Base-by-base conservation (phyloP, 2,888 invertebrate species). In the Argyresthia albistria region DNA sequence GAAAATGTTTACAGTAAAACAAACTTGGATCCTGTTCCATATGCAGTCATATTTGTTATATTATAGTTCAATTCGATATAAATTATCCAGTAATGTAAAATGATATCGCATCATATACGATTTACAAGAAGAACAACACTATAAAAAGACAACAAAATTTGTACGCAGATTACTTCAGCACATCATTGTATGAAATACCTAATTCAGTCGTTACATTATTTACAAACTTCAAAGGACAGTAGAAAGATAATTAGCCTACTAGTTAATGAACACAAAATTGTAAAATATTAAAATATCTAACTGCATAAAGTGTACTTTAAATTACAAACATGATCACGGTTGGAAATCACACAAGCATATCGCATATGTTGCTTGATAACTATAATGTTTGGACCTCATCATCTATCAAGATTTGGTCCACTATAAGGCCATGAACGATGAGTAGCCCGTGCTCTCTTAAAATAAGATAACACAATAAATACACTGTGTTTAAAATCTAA, bases 341-440 rank as follows among this genome's bases (percentile, higher is more conserved):
- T 55, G 62, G 62, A 60, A 60, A 60, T 64, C 66, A 65, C 65
- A 65, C 61, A 60, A 65, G 62, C 14, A 67, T 65, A 53, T 43
- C 60, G 59, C 63, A 59, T 64, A 67, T 66, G 65, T 59, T 64
- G 65, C 58, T 61, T 15, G 15, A 37, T 16, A n/a, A 50, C 59
- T 67, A 65, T 67, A 62, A 64, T 61, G 61, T 60, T 64, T 64
- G 66, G 66, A 67, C 68, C 65, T 65, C 54, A 52, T 53, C 59
- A 65, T 61, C 65, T 73, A 72, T 61, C 63, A 66, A 71, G 67
- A 67, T 73, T 84, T 84, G 84, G 84, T 84, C 84, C 84, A 66
- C 72, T 65, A 65, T 82, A 84, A 84, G 82, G 84, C 84, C 70
- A 67, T 65, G 12, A 14, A 14, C 8, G 9, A 9, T 45, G 14